Conservation (phyloP, 1,140 invertebrate species). For the Pomacea maculata region DNA sequence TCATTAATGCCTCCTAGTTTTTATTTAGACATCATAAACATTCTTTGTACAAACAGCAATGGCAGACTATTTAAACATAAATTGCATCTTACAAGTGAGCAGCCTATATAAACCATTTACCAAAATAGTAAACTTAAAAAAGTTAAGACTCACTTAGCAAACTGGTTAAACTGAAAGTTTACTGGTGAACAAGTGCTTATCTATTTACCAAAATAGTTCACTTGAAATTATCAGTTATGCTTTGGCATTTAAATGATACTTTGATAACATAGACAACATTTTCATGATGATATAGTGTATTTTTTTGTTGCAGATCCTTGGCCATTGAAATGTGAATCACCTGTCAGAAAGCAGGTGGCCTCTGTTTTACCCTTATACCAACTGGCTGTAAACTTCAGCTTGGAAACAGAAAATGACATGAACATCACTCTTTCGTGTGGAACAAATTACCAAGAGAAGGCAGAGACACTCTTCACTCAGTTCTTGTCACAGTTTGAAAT, state of each 20-base stretch:
- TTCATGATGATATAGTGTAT: too few species aligned
- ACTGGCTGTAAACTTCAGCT: slow-evolving; percentile 10
- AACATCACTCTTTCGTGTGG: slow-evolving; percentile 7
- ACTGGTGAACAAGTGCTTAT: too few species aligned
- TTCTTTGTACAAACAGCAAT: neutral
- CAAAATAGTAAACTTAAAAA: neutral
- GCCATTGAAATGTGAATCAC: slow-evolving; percentile 25
- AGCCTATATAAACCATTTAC: neutral
- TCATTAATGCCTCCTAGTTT: neutral
- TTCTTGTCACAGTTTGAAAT: slow-evolving; percentile 10
- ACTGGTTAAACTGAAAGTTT: too few species aligned
- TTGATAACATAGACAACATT: too few species aligned
- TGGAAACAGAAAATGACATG: neutral
- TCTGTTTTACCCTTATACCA: slow-evolving; percentile 6
- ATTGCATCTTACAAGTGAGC: neutral
- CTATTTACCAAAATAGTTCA: too few species aligned
- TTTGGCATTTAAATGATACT: too few species aligned
- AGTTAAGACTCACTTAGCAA: neutral
- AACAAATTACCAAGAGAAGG: slow-evolving; percentile 15
- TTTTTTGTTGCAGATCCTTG: slow-evolving; percentile 19
- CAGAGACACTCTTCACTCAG: neutral
- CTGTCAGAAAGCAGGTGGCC: neutral
- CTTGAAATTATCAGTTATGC: too few species aligned
- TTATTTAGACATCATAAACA: neutral
- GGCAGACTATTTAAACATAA: neutral